Evolutionary conservation across 2,113 vertebrate species (phyloP).

Genomic region (Peromyscus polionotus): DNA sequence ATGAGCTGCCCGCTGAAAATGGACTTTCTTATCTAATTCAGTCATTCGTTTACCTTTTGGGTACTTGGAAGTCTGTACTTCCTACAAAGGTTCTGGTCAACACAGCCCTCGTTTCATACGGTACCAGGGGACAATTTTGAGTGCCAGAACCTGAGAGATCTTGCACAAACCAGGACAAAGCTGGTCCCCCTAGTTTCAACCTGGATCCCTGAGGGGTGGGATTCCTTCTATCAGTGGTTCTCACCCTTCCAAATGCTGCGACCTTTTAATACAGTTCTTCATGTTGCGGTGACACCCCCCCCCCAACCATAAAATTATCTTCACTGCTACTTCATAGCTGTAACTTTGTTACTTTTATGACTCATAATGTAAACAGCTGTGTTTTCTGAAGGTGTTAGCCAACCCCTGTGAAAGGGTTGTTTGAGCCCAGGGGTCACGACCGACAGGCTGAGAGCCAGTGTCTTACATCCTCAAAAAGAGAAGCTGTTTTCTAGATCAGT

Average conservation of each 20-base stretch:
- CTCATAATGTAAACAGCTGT: not conserved
- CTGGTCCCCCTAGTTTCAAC: not conserved
- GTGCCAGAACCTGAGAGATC: not conserved
- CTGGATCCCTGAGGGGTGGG: not conserved
- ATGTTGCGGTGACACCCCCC: not conserved
- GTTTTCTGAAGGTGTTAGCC: not conserved
- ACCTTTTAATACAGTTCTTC: not conserved
- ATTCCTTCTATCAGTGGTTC: not conserved
- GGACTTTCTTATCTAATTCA: not conserved
- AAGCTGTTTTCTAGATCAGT: not conserved
- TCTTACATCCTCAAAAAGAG: not conserved
- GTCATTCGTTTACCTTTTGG: not conserved
- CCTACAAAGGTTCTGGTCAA: not conserved
- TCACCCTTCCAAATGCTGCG: not conserved
- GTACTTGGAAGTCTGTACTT: not conserved
- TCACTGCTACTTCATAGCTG: not conserved
- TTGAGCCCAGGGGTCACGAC: not conserved
- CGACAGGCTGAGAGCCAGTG: not conserved
- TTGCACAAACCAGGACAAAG: not conserved
- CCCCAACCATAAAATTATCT: not conserved
- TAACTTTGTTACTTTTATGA: not conserved
- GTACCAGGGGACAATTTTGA: not conserved
- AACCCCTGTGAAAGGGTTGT: not conserved
- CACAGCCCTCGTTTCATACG: not conserved
- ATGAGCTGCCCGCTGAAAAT: not conserved